Evolutionary conservation across 2,888 invertebrate genomes (phyloP).

Genomic region (Amphipyra tragopoginis): DNA sequence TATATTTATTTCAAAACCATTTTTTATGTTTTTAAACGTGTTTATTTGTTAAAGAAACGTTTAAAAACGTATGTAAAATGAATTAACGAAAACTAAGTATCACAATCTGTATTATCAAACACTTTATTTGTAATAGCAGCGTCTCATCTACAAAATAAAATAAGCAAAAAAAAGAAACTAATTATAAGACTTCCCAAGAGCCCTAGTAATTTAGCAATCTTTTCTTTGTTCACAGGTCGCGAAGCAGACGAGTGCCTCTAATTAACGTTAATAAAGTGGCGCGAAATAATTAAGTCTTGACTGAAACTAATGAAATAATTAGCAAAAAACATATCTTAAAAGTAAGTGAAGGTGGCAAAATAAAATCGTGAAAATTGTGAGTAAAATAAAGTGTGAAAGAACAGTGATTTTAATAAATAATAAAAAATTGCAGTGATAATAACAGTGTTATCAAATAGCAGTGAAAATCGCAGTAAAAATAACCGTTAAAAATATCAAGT

Average conservation of each 20-base stretch:
- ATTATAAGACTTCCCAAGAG: neutral
- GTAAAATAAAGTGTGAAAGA: neutral
- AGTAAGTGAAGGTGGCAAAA: neutral
- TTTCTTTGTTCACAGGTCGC: constrained; percentile 57
- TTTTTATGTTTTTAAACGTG: no score
- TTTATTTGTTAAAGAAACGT: no score
- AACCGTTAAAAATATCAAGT: constrained; percentile 3
- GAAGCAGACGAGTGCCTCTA: constrained; percentile 6
- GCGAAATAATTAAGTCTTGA: constrained; percentile 11
- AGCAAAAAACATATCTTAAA: constrained; percentile 16
- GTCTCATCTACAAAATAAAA: no score
- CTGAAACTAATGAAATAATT: constrained; percentile 17
- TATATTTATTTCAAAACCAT: no score
- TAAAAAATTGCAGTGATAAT: constrained; percentile 1
- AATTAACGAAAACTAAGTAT: no score
- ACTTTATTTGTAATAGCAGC: no score
- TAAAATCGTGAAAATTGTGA: neutral
- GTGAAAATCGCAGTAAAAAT: constrained; percentile 17
- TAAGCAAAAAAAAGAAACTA: no score
- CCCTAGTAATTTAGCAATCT: constrained; percentile 33
- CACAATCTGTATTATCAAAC: no score
- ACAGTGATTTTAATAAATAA: neutral
- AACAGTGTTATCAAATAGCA: constrained; percentile 9
- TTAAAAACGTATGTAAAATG: no score
- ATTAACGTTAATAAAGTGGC: constrained; percentile 26